Base-by-base conservation (phyloP, 1,140 invertebrate genomes). In the Orius laevigatus region DNA sequence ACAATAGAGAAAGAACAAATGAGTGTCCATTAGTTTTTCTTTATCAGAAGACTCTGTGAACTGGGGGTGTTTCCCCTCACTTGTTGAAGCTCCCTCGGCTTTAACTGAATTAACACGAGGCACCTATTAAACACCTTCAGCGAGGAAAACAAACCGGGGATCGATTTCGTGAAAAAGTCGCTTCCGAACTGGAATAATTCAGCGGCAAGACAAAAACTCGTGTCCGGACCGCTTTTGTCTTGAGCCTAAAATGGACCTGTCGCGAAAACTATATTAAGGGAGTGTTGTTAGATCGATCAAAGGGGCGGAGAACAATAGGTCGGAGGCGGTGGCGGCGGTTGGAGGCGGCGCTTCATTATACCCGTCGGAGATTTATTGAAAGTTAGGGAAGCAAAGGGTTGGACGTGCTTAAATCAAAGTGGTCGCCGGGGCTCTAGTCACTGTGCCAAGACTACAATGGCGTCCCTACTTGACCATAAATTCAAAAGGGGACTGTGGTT, bases 391-490 rank as follows among this genome's bases (percentile, higher is more conserved):
- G 40, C 48, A 32, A 31, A 42, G 40, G 40, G 48, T 40, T 36
- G 36, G 48, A 39, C 35, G 36, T 40, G 38, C 48, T 49, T 49
- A 49, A 49, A 49, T 49, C 48, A 49, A 49, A 49, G 48, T 38
- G 39, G 39, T 32, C 48, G n/a, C 34, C 36, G 16, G 20, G 48
- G 20, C 20, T 31, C 25, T 32, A 36, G 34, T 31, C 39, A 43
- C 48, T 39, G 39, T 49, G 48, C 48, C 48, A 49, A 49, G 48
- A 49, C 40, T 43, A 49, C 48, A 49, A 49, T 49, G 39, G 38
- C 48, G 10, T 40, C 36, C 36, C 47, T 48, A 49, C 48, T 49
- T 49, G 48, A 49, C 48, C 48, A 49, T 49, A 49, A 49, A 49
- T 49, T 40, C 48, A 40, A 39, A 25, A 32, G 48, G 18, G 15